Evolutionary conservation across 2,113 vertebrate species (phyloP).

Genomic region (Tachycineta bicolor): DNA sequence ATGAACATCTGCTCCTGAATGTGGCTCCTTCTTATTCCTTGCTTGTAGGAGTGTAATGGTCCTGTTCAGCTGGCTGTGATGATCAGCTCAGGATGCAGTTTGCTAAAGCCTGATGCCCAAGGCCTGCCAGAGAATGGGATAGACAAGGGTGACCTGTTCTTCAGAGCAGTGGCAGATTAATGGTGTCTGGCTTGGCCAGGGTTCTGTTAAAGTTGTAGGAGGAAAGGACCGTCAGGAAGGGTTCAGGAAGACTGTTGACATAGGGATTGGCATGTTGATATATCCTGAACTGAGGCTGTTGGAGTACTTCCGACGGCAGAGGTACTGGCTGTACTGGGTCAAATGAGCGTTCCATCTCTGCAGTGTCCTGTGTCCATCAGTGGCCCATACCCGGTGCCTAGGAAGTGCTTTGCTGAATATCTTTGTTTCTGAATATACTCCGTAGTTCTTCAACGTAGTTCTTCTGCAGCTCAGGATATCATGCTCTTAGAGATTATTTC

Average conservation of each 20-base stretch:
- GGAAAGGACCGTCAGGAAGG: neutral
- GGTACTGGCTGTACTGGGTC: neutral
- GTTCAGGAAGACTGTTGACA: neutral
- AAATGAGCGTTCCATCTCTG: neutral
- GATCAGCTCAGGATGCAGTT: rapidly evolving
- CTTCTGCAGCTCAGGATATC: neutral
- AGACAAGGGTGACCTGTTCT: neutral
- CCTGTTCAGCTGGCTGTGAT: neutral
- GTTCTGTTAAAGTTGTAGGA: neutral
- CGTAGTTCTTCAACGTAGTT: neutral
- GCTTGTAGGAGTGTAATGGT: neutral
- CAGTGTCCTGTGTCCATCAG: neutral
- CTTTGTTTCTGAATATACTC: neutral
- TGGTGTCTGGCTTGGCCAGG: neutral
- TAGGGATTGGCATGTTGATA: neutral
- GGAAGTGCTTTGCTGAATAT: neutral
- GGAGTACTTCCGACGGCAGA: neutral
- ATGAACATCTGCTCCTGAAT: neutral
- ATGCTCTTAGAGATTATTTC: neutral
- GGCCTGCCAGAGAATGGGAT: neutral
- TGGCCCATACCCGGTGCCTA: rapidly evolving
- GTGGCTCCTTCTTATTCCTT: neutral
- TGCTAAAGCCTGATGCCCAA: neutral
- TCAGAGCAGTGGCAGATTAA: neutral
- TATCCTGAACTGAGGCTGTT: neutral